These are phyloP conservation scores for Drosophila percnosoma DNA, from an alignment of 2,888 invertebrate genomes.

Conservation along the genomic window DNA sequence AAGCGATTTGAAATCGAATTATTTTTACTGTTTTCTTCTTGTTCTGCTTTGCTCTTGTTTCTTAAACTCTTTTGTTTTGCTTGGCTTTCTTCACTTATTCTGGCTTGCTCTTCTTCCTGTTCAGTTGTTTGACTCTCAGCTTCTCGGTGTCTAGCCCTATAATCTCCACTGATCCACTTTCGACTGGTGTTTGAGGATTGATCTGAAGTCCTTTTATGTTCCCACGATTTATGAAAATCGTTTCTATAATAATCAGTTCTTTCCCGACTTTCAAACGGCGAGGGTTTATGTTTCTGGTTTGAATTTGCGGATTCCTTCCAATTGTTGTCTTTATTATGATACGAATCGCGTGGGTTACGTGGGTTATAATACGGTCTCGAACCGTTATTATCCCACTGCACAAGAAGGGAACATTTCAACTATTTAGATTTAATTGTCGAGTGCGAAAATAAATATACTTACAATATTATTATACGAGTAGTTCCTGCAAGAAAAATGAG, in stretches of 20 bases:
- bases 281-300: conserved; percentile 9
- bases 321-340: conserved; percentile 12
- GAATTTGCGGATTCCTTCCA: conserved; percentile 8
- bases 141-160: background rate
- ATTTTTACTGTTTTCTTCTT: background rate
- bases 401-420: background rate
- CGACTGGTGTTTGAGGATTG: background rate
- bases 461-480: conserved; percentile 49
- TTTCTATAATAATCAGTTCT: conserved; percentile 23
- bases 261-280: conserved; percentile 6
- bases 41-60: background rate
- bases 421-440: background rate
- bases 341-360: conserved; percentile 6
- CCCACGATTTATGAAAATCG: background rate
- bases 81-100: background rate
- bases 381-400: conserved; percentile 32
- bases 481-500: conserved; percentile 50
- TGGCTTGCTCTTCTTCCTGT: background rate
- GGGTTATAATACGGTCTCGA: conserved; percentile 12
- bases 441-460: conserved; percentile 45
- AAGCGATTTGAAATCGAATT: background rate
- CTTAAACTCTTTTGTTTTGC: background rate
- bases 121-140: background rate
- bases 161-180: background rate
- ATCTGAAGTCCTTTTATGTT: background rate